Percentiles rank a stretch among this genome's conserved stretches.
phyloP scores from a whole-genome alignment of 2,888 invertebrate genomes.

The Epinotia nisella region DNA sequence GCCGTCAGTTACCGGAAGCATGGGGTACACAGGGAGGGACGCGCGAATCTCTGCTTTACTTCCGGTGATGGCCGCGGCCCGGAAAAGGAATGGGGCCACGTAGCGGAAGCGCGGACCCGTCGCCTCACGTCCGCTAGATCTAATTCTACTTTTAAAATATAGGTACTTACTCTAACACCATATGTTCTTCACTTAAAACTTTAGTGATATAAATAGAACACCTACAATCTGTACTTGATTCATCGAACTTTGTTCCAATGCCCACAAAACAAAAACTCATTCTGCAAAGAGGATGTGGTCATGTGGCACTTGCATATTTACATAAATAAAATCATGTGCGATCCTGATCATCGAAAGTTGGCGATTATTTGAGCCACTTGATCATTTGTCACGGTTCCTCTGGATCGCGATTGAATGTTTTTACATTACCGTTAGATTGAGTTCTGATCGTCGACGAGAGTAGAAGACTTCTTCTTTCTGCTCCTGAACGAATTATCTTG shows the following conservation, averaged over 20 bases:
- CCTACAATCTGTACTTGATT: neutral
- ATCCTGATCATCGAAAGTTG: neutral
- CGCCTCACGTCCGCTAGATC: slow-evolving; percentile 39
- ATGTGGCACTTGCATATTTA: neutral
- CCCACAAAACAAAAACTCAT: no score
- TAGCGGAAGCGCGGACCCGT: slow-evolving; percentile 50
- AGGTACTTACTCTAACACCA: neutral
- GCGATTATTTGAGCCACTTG: neutral
- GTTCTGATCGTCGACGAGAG: neutral
- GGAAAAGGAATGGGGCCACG: slow-evolving; percentile 63
- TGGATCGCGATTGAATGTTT: neutral
- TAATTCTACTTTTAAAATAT: slow-evolving; percentile 33
- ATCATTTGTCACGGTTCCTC: neutral
- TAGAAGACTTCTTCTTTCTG: neutral
- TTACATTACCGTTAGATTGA: neutral
- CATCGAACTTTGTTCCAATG: slow-evolving; percentile 9
- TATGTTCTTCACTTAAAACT: neutral
- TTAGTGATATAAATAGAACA: neutral
- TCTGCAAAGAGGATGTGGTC: no score
- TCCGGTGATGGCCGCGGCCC: slow-evolving; percentile 66
- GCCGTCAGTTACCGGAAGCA: slow-evolving; percentile 73
- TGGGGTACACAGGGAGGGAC: slow-evolving; percentile 59
- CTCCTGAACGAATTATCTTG: neutral
- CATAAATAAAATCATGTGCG: neutral
- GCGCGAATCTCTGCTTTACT: slow-evolving; percentile 71